These are phyloP conservation scores for Lasioglossum villosulum DNA, from an alignment of 2,888 invertebrate species.

Conservation along the genomic window DNA sequence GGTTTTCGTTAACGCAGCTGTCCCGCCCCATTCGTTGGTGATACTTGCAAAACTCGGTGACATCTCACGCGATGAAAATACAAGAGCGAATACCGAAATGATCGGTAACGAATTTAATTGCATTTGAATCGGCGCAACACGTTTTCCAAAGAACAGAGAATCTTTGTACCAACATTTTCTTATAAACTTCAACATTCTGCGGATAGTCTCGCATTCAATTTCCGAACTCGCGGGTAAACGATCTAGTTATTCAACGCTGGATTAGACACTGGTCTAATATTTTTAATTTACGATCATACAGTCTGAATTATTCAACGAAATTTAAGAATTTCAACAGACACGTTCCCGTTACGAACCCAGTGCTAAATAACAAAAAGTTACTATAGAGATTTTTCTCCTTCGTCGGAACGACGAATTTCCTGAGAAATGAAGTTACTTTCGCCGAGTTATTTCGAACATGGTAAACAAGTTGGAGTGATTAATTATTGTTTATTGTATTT, in stretches of 20 bases:
- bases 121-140: not conserved
- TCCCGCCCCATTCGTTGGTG: not conserved
- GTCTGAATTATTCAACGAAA: no score
- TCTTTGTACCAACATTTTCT: no score
- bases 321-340: no score
- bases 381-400: not conserved
- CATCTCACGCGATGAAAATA: not conserved
- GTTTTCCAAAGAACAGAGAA: not conserved
- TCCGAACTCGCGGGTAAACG: fast-evolving
- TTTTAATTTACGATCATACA: not conserved
- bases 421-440: not conserved
- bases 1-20: conserved; percentile 7
- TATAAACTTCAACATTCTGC: no score
- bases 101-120: not conserved
- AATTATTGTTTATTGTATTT: not conserved
- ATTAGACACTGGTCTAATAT: not conserved
- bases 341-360: no score
- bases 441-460: not conserved
- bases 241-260: not conserved
- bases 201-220: not conserved
- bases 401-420: not conserved
- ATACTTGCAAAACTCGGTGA: not conserved
- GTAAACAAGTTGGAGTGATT: not conserved
- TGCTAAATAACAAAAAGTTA: not conserved
- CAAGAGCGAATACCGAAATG: no score